These are phyloP conservation scores for Coelinius sp. DNA, from an alignment of 2,888 invertebrate species.

Conservation along the genomic window DNA sequence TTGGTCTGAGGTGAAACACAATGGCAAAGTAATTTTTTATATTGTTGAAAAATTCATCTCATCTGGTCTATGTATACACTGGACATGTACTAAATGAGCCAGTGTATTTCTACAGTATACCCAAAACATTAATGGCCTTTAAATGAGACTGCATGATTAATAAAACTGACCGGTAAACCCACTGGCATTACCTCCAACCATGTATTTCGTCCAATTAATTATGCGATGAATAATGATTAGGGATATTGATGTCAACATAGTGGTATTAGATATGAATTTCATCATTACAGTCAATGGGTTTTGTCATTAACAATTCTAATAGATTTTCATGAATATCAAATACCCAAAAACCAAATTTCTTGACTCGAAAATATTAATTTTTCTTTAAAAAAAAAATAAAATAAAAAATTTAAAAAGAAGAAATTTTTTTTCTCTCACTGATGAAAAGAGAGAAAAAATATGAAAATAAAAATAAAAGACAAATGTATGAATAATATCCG, in stretches of 20 bases:
- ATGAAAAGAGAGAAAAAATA: too few relatives aligned
- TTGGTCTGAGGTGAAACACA: neutral
- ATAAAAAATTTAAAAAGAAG: too few relatives aligned
- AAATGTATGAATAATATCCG: neutral
- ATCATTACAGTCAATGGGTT: neutral
- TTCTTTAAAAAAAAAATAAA: neutral
- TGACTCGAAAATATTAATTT: neutral
- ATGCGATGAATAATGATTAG: neutral
- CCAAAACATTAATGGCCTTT: constrained; percentile 1
- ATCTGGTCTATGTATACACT: too few relatives aligned
- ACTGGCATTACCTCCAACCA: neutral
- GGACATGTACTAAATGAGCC: neutral
- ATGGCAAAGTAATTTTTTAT: neutral
- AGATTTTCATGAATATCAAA: neutral
- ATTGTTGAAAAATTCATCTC: neutral
- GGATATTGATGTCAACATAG: neutral
- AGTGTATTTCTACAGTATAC: neutral
- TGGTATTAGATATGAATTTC: neutral
- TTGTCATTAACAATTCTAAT: constrained; percentile 4
- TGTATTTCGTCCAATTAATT: neutral
- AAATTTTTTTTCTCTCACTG: too few relatives aligned
- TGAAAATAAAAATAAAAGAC: neutral
- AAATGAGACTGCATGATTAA: constrained; percentile 17
- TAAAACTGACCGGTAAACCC: constrained; percentile 17
- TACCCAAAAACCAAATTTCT: too few relatives aligned